Conservation (phyloP, 2,113 vertebrate genomes). For the Sinocyclocheilus anophthalmus region DNA sequence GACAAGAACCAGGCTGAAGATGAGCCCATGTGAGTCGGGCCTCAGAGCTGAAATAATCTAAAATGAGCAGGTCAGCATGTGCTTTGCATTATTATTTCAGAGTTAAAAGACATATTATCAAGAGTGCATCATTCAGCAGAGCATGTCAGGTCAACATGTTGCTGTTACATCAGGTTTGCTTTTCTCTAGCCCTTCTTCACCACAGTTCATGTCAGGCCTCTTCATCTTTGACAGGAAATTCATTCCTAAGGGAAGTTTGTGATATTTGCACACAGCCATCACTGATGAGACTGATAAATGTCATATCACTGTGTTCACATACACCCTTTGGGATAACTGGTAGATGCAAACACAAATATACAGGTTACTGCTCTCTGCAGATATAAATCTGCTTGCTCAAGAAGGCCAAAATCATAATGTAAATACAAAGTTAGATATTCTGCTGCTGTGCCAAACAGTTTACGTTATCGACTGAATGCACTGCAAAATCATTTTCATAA, state of each 20-base stretch:
- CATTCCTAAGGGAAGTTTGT: slow-evolving; percentile 9
- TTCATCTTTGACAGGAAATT: slow-evolving; percentile 6
- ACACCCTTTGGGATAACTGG: not conserved
- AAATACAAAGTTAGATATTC: not conserved
- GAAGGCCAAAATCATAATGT: not conserved
- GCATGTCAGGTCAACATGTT: slow-evolving; percentile 20
- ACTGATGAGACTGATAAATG: slow-evolving; percentile 32
- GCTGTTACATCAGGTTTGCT: slow-evolving; percentile 21
- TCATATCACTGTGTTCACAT: slow-evolving; percentile 21
- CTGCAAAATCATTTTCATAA: not conserved
- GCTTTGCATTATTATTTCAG: slow-evolving; percentile 1
- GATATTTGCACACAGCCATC: slow-evolving; percentile 31
- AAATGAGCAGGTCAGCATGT: slow-evolving; percentile 26
- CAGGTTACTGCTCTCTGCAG: not conserved
- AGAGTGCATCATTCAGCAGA: slow-evolving; percentile 6
- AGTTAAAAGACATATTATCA: slow-evolving; percentile 20
- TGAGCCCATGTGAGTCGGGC: not conserved
- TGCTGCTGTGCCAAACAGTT: not conserved
- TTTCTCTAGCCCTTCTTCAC: not conserved
- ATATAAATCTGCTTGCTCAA: not conserved
- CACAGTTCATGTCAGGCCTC: slow-evolving; percentile 10
- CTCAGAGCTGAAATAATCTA: not conserved
- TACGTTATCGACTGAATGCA: not conserved
- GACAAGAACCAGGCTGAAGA: not conserved
- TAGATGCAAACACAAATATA: slow-evolving; percentile 14